Conservation (phyloP, 2,797 vertebrate species). For the Hyperoplus lanceolatus region DNA sequence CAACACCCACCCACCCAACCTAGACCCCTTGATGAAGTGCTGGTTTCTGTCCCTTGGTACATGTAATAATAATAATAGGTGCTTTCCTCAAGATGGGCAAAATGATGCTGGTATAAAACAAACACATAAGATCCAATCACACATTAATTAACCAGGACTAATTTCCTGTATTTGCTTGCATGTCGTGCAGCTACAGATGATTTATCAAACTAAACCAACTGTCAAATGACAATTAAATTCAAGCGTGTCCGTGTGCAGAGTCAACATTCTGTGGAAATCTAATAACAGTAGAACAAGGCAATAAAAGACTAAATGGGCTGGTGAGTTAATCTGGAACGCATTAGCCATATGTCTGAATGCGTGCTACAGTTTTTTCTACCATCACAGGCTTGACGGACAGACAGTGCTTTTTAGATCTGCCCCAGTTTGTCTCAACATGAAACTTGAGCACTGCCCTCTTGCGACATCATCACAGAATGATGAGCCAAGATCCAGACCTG, state of each 20-base stretch:
- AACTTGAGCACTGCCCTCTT: slow-evolving; percentile 20
- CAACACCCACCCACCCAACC: background rate
- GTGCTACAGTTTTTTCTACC: background rate
- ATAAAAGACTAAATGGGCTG: slow-evolving; percentile 28
- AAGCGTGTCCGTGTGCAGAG: slow-evolving; percentile 14
- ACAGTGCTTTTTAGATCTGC: slow-evolving; percentile 6
- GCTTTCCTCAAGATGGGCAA: no score
- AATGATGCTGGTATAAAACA: background rate
- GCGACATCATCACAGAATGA: slow-evolving; percentile 24
- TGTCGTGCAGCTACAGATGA: slow-evolving; percentile 13
- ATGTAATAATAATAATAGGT: background rate
- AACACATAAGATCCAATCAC: background rate
- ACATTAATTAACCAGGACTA: background rate
- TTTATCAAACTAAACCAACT: slow-evolving; percentile 27
- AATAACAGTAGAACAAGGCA: slow-evolving; percentile 16
- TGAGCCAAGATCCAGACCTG: slow-evolving; percentile 27
- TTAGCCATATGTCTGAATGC: slow-evolving; percentile 15
- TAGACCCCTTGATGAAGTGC: background rate
- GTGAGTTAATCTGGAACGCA: slow-evolving; percentile 10
- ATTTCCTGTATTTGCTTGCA: background rate
- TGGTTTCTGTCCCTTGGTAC: background rate
- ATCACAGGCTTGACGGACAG: slow-evolving; percentile 17
- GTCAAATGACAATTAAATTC: slow-evolving; percentile 34
- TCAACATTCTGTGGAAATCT: slow-evolving; percentile 35
- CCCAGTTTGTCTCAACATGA: slow-evolving; percentile 5